These are phyloP conservation scores for Parambassis ranga DNA, from an alignment of 2,797 vertebrate species.

Conservation along the genomic window DNA sequence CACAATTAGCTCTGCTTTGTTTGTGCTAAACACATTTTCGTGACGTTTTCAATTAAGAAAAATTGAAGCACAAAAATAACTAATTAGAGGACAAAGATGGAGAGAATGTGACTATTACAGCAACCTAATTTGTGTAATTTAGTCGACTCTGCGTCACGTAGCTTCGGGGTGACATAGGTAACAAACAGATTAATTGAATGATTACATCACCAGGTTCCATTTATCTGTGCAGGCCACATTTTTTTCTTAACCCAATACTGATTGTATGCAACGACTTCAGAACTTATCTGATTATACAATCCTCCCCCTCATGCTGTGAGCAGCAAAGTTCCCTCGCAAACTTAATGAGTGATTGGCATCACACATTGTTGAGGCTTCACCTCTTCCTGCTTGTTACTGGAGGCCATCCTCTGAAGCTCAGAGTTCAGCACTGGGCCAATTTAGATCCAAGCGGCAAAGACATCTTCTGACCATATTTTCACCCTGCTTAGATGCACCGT, in stretches of 20 bases:
- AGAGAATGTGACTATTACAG: slow-evolving; percentile 46
- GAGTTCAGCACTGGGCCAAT: slow-evolving; percentile 59
- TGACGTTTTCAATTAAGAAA: slow-evolving; percentile 73
- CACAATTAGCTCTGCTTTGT: slow-evolving; percentile 71
- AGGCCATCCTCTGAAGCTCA: slow-evolving; percentile 40
- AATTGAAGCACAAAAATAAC: slow-evolving; percentile 68
- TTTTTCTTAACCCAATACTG: background rate
- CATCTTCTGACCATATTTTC: slow-evolving; percentile 50
- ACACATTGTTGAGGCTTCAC: slow-evolving; percentile 33
- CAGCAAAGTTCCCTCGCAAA: slow-evolving; percentile 11
- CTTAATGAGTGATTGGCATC: slow-evolving; percentile 42
- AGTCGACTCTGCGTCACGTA: slow-evolving; percentile 56
- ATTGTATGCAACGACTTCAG: background rate
- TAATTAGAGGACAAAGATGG: slow-evolving; percentile 64
- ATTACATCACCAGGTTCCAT: slow-evolving; percentile 51
- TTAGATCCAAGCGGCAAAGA: slow-evolving; percentile 59
- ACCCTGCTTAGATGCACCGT: slow-evolving; percentile 32
- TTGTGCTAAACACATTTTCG: slow-evolving; percentile 66
- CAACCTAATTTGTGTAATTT: slow-evolving; percentile 68
- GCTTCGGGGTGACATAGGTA: slow-evolving; percentile 59
- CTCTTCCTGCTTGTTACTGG: slow-evolving; percentile 36
- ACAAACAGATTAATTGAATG: slow-evolving; percentile 65
- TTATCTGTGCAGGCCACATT: slow-evolving; percentile 11
- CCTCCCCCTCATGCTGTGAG: slow-evolving; percentile 17
- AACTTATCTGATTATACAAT: slow-evolving; percentile 25